Base-by-base conservation (phyloP, 2,888 invertebrate species). In the Pheosia gnoma region DNA sequence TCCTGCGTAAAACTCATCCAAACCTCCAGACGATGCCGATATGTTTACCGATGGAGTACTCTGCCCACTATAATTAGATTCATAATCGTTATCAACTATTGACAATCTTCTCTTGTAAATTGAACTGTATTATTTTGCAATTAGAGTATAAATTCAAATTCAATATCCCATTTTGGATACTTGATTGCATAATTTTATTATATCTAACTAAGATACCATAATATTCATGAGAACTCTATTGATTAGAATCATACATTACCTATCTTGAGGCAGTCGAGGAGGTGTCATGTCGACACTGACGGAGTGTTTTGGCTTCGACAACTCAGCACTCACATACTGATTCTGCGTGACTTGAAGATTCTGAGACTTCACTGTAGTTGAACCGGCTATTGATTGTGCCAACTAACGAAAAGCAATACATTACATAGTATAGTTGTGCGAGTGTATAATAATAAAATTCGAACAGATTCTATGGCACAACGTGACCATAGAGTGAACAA, bases 1-100 rank as follows among this genome's bases (percentile, higher is more conserved):
- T n/a, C 96, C 97, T 11, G 95, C 96, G 70, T 92, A 94, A 77
- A 94, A 94, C 75, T 94, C 93, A n/a, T 94, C 94, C 38, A 94
- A 73, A 2, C 79, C 95, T 90, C 89, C 97, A 95, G 66, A 96
- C 94, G 81, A 96, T 90, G 93, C 96, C 0, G 89, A 82, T 4
- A 81, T 67, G 59, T 83, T 86, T 2, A 76, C 71, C 5, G 89
- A 80, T 3, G 90, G 86, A 4, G 87, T 88, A 64, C 83, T 86
- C 38, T 85, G 82, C 8, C 72, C 75, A 64, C 90, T 91, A 67
- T 10, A 11, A 59, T 43, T 25, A 25, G 25, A 25, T 25, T 25
- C 25, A 25, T 1, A 0, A 25, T 25, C 2, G 25, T 1, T 1
- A 1, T 25, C 25, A 25, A 25, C 25, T 43, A 8, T 43, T 41